Evolutionary conservation across 2,797 vertebrate species (phyloP).

Genomic region (Gallinago stenura): DNA sequence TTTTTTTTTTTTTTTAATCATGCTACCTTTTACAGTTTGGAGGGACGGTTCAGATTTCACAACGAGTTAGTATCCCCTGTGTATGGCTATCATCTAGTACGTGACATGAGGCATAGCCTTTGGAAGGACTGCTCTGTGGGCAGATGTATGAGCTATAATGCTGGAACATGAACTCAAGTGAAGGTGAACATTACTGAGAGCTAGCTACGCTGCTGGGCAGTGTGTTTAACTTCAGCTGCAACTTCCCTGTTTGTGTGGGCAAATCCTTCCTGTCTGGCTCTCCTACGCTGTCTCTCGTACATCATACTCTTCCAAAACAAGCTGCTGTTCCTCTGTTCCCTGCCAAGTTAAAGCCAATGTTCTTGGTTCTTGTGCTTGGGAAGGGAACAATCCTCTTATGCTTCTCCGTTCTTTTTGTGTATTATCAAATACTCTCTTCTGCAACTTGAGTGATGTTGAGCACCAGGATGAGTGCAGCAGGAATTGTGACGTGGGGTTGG

Average conservation of each 20-base stretch:
- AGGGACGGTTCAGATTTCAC: background rate
- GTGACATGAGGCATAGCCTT: background rate
- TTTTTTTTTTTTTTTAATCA: background rate
- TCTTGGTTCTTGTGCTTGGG: background rate
- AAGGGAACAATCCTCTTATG: background rate
- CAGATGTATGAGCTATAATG: fast-evolving
- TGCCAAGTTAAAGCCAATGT: fast-evolving
- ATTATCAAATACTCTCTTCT: background rate
- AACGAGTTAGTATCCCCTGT: background rate
- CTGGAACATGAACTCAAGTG: no score
- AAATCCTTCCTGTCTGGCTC: background rate
- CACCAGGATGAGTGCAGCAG: background rate
- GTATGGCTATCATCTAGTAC: fast-evolving
- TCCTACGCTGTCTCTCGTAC: background rate
- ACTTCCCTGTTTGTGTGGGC: background rate
- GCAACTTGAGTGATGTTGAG: background rate
- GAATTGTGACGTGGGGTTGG: background rate
- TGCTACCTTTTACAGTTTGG: background rate
- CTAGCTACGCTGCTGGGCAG: background rate
- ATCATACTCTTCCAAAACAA: background rate
- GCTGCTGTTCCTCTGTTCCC: background rate
- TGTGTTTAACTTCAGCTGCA: background rate
- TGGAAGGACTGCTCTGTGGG: background rate
- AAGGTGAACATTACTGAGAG: background rate
- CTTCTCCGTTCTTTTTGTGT: background rate